Base-by-base conservation (phyloP, 2,797 vertebrate genomes). In the Tokudaia muenninki region DNA sequence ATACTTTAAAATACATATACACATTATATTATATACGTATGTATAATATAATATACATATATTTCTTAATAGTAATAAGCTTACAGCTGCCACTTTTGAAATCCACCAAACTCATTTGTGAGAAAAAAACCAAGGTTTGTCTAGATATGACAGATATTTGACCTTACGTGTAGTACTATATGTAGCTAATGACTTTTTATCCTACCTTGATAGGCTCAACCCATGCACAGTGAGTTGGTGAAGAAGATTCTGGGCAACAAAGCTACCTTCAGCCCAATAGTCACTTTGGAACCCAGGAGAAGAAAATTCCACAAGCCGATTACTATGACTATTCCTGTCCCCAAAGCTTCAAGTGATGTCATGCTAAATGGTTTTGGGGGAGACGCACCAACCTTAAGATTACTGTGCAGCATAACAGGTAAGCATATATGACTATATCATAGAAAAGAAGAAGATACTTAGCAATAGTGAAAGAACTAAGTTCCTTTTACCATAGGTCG, bases 241-340 rank as follows among this genome's bases (percentile, higher is more conserved):
- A 99, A 99, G 98, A 99, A 99, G 98, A 99, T 99, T 95, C 98
- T 99, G 84, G 99, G 99, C 44, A 99, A 99, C 98, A 99, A 99
- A 98, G 99, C 99, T 59, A 99, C 99, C 88, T 99, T 99, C 98
- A 99, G 99, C 97, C 99, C 99, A 78, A 99, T 99, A 59, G 99
- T 99, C 94, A 99, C 99, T 0, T 98, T 99, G 98, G 99, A 99
- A 98, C 99, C 99, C 3, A 99, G 99, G 95, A 99, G 99, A 94
- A 99, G 99, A 93, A 99, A 99, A 98, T 99, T 99, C 98, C 99
- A 99, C 78, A 99, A 99, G 98, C 99, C 99, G 93, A 99, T 99
- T 97, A 99, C 99, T 6, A 99, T 99, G 99, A 99, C 99, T 0
- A 99, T 99, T 97, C 99, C 99, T 0, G 98, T 99, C 74, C 99